These are phyloP conservation scores for Lampropteryx suffumata DNA, from an alignment of 2,888 invertebrate species.

Conservation along the genomic window DNA sequence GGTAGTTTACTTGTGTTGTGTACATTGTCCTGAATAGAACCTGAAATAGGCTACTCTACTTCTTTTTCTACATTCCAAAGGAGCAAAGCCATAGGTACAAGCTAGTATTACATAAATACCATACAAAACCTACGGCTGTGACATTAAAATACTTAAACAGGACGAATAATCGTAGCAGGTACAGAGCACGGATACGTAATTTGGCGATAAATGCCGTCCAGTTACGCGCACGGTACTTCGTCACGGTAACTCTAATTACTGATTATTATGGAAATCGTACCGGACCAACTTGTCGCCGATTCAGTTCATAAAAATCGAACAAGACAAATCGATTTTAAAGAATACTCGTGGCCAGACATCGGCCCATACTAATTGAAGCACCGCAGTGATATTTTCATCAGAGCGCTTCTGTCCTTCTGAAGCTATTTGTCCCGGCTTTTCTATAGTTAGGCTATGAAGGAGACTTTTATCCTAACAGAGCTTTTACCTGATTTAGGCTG, in stretches of 20 bases:
- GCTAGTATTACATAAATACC: slow-evolving; percentile 2
- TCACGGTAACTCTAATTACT: slow-evolving; percentile 69
- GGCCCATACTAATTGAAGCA: too few relatives aligned
- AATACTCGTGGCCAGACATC: too few relatives aligned
- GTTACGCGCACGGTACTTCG: slow-evolving; percentile 36
- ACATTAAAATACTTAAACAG: slow-evolving; percentile 12
- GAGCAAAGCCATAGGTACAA: not conserved
- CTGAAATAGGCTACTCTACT: too few relatives aligned
- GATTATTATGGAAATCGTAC: slow-evolving; percentile 67
- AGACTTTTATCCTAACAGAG: too few relatives aligned
- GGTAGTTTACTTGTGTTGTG: too few relatives aligned
- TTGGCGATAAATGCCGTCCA: slow-evolving; percentile 53
- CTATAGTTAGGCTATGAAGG: too few relatives aligned
- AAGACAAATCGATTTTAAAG: not conserved
- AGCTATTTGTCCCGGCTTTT: too few relatives aligned
- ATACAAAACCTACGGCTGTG: not conserved
- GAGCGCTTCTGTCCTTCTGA: too few relatives aligned
- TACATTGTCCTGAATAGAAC: too few relatives aligned
- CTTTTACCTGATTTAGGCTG: too few relatives aligned
- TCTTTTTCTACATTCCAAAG: too few relatives aligned
- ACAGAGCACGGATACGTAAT: slow-evolving; percentile 39
- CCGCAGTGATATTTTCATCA: too few relatives aligned
- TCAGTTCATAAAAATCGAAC: slow-evolving; percentile 19
- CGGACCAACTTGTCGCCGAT: slow-evolving; percentile 34
- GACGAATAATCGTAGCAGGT: slow-evolving; percentile 9